Base-by-base conservation (phyloP, 2,113 vertebrate genomes). In the Trogon surrucura region DNA sequence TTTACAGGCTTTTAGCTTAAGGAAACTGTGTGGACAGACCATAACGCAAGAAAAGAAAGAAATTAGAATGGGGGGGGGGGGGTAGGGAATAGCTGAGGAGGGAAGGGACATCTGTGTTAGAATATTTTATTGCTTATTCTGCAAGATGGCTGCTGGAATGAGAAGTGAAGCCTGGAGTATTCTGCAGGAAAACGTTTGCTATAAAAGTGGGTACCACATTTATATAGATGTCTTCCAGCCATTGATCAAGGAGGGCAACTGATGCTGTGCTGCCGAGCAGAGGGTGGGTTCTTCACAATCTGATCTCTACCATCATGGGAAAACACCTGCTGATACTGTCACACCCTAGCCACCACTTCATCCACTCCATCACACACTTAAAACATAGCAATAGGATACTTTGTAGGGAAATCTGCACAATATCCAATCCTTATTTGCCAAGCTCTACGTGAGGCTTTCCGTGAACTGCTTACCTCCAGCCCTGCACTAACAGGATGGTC, bases 21-120 rank as follows among this genome's bases (percentile, higher is more conserved):
- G 69, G 67, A 65, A 64, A 61, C 58, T 11, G 74, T 5, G 0
- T 60, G 73, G 54, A 56, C 4, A n/a, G 77, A 50, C 77, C 72
- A 53, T 80, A 56, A 82, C 32, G 50, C 65, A 85, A 61, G 45
- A 60, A 54, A 94, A 67, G 57, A 88, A 60, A 80, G 92, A 45
- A 84, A 58, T 36, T 45, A 5, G 72, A 34, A 23, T 7, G 15
- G 54, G 51, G 51, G 51, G 51, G 50, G 36, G 36, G 36, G 51
- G 51, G 51, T 22, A 9, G 36, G 36, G 45, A 16, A 21, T 2
- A 57, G n/a, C 51, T 62, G 50, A 64, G 27, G 25, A 29, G 18
- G 27, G 56, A 38, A 51, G 32, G 50, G 27, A 18, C 26, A 77
- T 7, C 78, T 34, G 23, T 13, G 20, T 38, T 51, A 30, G 16